phyloP scores from a whole-genome alignment of 2,113 vertebrate species.

The Canis aureus region DNA sequence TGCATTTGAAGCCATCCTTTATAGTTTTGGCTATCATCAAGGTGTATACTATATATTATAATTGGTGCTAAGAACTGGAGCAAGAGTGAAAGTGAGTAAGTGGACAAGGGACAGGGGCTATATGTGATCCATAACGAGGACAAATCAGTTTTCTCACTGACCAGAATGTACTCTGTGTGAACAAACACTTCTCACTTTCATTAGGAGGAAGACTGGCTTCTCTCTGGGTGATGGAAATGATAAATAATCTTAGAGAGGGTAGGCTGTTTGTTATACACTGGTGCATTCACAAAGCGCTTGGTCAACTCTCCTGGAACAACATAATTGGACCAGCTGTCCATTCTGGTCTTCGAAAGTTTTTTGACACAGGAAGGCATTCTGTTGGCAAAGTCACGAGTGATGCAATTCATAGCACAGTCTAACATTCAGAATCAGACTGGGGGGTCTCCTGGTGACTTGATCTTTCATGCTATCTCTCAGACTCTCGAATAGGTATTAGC shows the following conservation, averaged over 20 bases:
- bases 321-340: slow-evolving; percentile 44
- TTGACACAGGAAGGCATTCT: slow-evolving; percentile 5
- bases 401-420: neutral
- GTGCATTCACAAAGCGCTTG: neutral
- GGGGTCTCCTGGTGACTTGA: neutral
- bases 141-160: neutral
- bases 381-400: neutral
- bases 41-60: neutral
- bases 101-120: no score
- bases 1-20: neutral
- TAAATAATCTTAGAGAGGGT: slow-evolving; percentile 4
- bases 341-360: neutral
- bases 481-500: neutral
- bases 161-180: neutral
- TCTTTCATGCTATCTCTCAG: neutral
- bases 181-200: neutral
- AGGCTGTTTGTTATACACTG: neutral
- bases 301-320: neutral
- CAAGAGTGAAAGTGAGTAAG: neutral
- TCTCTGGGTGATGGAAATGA: slow-evolving; percentile 39
- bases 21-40: neutral
- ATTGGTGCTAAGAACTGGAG: neutral
- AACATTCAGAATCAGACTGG: neutral
- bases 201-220: slow-evolving; percentile 5
- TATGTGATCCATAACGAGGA: neutral